Evolutionary conservation across 2,888 invertebrate genomes (phyloP).

Genomic region (Macaria liturata): DNA sequence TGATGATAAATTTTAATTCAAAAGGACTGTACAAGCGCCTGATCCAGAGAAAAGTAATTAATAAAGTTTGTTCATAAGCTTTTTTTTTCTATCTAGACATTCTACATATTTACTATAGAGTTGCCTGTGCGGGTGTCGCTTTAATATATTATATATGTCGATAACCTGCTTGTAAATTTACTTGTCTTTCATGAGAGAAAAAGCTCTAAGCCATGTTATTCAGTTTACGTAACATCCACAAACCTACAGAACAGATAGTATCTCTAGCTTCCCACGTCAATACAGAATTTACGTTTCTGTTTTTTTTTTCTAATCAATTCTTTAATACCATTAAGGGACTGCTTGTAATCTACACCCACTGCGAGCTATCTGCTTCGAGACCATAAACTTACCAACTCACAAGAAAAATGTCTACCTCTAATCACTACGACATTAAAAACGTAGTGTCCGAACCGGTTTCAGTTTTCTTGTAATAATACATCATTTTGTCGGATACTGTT

Average conservation of each 20-base stretch:
- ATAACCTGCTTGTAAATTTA: too few relatives aligned
- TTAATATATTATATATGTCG: too few relatives aligned
- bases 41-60: too few relatives aligned
- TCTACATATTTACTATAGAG: too few relatives aligned
- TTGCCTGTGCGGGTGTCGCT: too few relatives aligned
- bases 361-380: conserved; percentile 48
- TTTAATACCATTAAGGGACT: conserved; percentile 58
- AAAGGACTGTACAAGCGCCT: too few relatives aligned
- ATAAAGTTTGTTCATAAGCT: too few relatives aligned
- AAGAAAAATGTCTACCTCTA: conserved; percentile 69
- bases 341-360: conserved; percentile 63
- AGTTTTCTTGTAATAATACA: conserved; percentile 67
- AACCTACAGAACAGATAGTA: neutral
- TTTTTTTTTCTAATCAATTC: conserved; percentile 46
- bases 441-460: conserved; percentile 61
- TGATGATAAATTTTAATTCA: too few relatives aligned
- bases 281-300: conserved; percentile 46
- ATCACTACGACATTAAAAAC: conserved; percentile 66
- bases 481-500: conserved; percentile 67
- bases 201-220: too few relatives aligned
- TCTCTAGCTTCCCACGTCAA: conserved; percentile 31
- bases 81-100: too few relatives aligned
- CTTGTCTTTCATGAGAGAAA: too few relatives aligned
- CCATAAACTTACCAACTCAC: conserved; percentile 45
- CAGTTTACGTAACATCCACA: too few relatives aligned